Conservation (phyloP, 2,113 vertebrate genomes). For the Xenotilapia flavipinnis region DNA sequence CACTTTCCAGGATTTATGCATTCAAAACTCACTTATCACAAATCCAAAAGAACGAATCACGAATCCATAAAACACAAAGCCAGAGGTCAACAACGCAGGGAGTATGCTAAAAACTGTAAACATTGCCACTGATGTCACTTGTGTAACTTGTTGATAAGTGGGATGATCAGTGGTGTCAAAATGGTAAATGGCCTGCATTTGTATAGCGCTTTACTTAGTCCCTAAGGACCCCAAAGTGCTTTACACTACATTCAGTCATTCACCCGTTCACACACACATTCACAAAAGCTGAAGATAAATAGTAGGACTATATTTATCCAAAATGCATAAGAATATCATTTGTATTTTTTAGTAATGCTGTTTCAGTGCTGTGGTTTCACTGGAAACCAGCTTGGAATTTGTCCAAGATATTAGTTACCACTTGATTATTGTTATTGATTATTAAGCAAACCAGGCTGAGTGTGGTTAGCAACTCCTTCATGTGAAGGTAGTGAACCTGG, state of each 20-base stretch:
- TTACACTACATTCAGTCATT: no score
- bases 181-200: no score
- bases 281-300: not conserved
- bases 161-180: not conserved
- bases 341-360: not conserved
- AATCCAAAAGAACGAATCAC: fast-evolving
- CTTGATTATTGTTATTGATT: not conserved
- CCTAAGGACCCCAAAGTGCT: no score
- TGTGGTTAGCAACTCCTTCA: not conserved
- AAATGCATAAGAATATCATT: not conserved
- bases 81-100: not conserved
- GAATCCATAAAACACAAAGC: not conserved
- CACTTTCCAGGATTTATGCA: not conserved
- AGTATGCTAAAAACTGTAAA: not conserved
- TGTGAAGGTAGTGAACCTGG: not conserved
- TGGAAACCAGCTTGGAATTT: not conserved
- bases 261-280: no score
- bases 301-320: not conserved
- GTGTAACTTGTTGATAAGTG: not conserved
- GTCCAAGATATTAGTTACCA: not conserved
- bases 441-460: not conserved
- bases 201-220: no score
- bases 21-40: not conserved
- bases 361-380: not conserved
- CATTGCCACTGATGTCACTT: not conserved